Evolutionary conservation across 2,113 vertebrate species (phyloP).

Genomic region (Siphamia tubifer): DNA sequence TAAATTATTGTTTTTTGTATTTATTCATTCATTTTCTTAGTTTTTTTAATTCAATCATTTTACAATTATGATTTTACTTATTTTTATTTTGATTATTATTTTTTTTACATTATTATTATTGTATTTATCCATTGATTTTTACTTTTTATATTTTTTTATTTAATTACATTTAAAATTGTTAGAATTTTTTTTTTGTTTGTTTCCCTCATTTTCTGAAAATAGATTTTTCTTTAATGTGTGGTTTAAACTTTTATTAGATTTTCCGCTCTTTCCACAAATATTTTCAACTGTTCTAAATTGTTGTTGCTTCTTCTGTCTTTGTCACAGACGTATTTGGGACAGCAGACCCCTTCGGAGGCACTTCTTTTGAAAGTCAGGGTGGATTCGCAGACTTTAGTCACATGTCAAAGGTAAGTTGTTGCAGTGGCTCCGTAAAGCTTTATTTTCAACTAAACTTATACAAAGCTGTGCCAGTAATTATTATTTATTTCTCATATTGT

Average conservation of each 20-base stretch:
- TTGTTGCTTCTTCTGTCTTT: constrained; percentile 34
- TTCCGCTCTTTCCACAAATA: constrained; percentile 51
- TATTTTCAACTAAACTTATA: constrained; percentile 33
- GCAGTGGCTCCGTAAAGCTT: constrained; percentile 34
- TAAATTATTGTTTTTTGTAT: too few species aligned
- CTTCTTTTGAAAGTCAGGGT: constrained; percentile 81
- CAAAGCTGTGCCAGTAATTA: constrained; percentile 25
- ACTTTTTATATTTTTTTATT: too few species aligned
- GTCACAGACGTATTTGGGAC: constrained; percentile 88
- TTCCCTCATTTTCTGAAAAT: constrained; percentile 69
- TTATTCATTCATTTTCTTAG: too few species aligned
- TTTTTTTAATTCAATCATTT: too few species aligned
- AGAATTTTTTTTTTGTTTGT: too few species aligned
- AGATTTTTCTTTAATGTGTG: constrained; percentile 55
- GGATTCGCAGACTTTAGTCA: constrained; percentile 97
- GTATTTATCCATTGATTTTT: too few species aligned
- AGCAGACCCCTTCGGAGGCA: constrained; percentile 85
- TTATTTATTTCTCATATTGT: constrained; percentile 31
- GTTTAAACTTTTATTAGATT: constrained; percentile 46
- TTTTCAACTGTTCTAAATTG: constrained; percentile 52
- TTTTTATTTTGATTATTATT: too few species aligned
- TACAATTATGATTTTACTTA: too few species aligned
- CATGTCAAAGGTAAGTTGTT: constrained; percentile 92
- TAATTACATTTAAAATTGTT: too few species aligned
- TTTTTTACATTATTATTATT: too few species aligned